Evolutionary conservation across 2,113 vertebrate genomes (phyloP), one percentile per base, ranked within the genome.

Genomic region (Perca schrenkii): DNA sequence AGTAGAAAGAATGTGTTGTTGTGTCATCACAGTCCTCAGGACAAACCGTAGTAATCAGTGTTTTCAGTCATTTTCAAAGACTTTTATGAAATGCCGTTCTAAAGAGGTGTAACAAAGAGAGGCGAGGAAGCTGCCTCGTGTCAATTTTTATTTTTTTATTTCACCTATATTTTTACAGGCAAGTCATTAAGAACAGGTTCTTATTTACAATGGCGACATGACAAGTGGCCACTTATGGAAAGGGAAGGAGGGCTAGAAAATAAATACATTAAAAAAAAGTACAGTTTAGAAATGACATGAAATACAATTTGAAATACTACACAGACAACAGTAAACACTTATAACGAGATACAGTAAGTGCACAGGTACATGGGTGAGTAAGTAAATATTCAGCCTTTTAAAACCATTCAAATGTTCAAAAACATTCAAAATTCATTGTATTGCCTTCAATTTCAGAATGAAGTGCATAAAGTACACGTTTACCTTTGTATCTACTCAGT

Each of bases 1-100:
- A 31, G 6, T n/a, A 53, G 1, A 68, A 11, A 28, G 2, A 34
- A 43, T 53, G 25, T 69, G 47, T 19, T 62, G 47, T 58, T 47
- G 17, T 49, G 25, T 25, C 21, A 28, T 16, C 13, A 3, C 8
- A 17, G 5, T 58, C 22, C 19, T 40, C 12, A 72, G 61, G 61
- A 50, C 19, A 53, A 58, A 40, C 77, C 63, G 22, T 58, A 71
- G 56, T 80, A 70, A 52, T 75, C 22, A 21, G 8, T 21, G 77
- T 8, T 66, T 53, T 79, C 46, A 56, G 21, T 77, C 3, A 67
- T 10, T 76, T 10, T 54, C 46, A 31, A 74, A 62, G 69, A 25
- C 36, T 62, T 17, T 22, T 61, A 16, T 73, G 50, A 78, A 52
- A 31, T 52, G 36, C 19, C n/a, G 60, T 65, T 40, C 28, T 28